These are phyloP conservation scores for Tragelaphus oryx DNA, from an alignment of 2,797 vertebrate genomes.

Conservation along the genomic window DNA sequence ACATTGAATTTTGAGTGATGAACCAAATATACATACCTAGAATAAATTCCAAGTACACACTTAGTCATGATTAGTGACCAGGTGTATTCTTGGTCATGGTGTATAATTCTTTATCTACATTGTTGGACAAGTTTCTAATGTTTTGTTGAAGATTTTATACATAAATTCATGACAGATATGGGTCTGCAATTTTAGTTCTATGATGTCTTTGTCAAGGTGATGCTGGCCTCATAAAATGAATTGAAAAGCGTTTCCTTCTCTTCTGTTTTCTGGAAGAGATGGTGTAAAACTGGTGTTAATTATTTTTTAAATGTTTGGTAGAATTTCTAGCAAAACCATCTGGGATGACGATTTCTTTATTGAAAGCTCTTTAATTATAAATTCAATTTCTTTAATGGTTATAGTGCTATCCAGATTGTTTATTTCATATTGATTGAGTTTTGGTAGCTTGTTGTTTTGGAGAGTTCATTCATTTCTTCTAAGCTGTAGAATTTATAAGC, in stretches of 20 bases:
- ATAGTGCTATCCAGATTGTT: constrained; percentile 1
- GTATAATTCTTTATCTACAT: neutral
- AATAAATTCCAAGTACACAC: neutral
- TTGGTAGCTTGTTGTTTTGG: neutral
- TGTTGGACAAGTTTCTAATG: neutral
- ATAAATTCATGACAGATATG: neutral
- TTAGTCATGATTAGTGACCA: neutral
- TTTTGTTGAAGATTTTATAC: neutral
- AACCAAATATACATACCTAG: neutral
- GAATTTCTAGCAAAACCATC: constrained; percentile 17
- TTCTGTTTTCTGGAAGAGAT: constrained; percentile 4
- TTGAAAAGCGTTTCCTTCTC: neutral
- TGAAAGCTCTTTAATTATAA: constrained; percentile 42
- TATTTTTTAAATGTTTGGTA: constrained; percentile 30
- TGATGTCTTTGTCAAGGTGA: neutral
- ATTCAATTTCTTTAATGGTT: constrained; percentile 44
- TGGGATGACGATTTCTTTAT: constrained; percentile 14
- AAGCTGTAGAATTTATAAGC: constrained; percentile 7
- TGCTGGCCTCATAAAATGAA: neutral
- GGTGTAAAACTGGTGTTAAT: neutral
- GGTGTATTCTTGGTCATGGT: neutral
- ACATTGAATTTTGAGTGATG: neutral
- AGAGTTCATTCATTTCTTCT: neutral
- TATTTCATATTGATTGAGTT: constrained; percentile 43
- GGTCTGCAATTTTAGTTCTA: neutral